A percentile compares a stretch with the other conserved stretches of the same genome.
These are phyloP conservation scores for Chondrilla cf. caribensis DNA, from an alignment of 37 sponge, comb jelly and placozoan genomes.

Conservation along the genomic window DNA sequence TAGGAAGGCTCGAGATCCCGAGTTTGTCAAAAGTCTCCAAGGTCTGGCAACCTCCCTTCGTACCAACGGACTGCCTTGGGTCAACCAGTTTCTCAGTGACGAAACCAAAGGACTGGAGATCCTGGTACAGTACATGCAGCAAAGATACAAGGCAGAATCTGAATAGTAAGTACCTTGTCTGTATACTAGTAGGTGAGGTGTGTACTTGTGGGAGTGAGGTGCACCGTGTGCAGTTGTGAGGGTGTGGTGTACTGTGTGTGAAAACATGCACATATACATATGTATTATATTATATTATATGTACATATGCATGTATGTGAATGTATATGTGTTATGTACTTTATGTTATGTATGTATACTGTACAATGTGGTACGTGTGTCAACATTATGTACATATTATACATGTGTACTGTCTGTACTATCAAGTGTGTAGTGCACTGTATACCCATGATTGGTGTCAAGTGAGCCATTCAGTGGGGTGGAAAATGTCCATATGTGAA, in stretches of 20 bases:
- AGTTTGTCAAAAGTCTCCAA: conserved; percentile 35
- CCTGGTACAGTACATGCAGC: conserved; percentile 65
- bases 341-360: no score
- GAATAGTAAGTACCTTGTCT: conserved; percentile 19
- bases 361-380: no score
- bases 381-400: background rate
- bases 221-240: no score
- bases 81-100: conserved; percentile 65
- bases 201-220: background rate
- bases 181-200: background rate
- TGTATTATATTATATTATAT: no score
- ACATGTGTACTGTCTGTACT: no score
- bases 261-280: no score
- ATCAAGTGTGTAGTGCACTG: no score
- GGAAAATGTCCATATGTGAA: no score
- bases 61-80: conserved; percentile 77
- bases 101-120: conserved; percentile 57
- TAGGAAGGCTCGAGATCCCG: conserved; percentile 33
- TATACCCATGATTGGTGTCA: no score
- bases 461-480: no score
- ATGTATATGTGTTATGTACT: no score
- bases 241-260: background rate
- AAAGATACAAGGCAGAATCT: conserved; percentile 51
- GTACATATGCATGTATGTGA: no score
- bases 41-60: conserved; percentile 69